Base-by-base conservation (phyloP, 2,888 invertebrate species). In the Colletes collaris region DNA sequence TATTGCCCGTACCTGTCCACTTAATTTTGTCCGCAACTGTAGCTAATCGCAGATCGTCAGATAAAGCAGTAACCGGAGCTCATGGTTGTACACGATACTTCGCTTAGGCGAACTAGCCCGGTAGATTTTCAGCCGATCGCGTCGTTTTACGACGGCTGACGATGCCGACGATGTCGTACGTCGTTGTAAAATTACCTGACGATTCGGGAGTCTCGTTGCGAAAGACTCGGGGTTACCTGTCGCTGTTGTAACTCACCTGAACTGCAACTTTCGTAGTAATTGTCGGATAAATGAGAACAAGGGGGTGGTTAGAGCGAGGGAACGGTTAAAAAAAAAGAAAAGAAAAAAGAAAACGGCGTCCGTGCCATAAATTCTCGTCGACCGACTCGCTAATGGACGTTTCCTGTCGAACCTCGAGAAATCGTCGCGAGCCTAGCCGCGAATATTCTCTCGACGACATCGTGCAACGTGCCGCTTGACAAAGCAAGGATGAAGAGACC, bases 361-460 rank as follows among this genome's bases (percentile, higher is more conserved):
- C 35, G 67, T 53, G 65, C 76, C 81, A 70, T 86, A 87, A 86
- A 86, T 85, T 66, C 60, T 66, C 65, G 44, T 52, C 59, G 65
- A 53, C n/a, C 52, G 55, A 68, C 67, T 66, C 73, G 77, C 87
- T 90, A 89, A 90, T 90, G 90, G 89, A 89, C 84, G 74, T 89
- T 88, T 83, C 76, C 87, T 89, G 89, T 89, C 87, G 86, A 87
- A 85, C 65, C 69, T 78, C 37, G 70, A 75, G 68, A 64, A 79
- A 85, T 85, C 76, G 81, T 75, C 74, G 69, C 76, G 78, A 63
- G 19, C 37, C 27, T 73, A 56, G 58, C 71, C 78, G 82, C 82
- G 85, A 82, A 77, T 67, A 73, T 71, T 55, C 53, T 35, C 53
- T 11, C 16, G 46, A 49, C 63, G 75, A 64, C 73, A 81, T 64